Conservation (phyloP, 2,797 vertebrate species). For the Corythornis leucogaster region DNA sequence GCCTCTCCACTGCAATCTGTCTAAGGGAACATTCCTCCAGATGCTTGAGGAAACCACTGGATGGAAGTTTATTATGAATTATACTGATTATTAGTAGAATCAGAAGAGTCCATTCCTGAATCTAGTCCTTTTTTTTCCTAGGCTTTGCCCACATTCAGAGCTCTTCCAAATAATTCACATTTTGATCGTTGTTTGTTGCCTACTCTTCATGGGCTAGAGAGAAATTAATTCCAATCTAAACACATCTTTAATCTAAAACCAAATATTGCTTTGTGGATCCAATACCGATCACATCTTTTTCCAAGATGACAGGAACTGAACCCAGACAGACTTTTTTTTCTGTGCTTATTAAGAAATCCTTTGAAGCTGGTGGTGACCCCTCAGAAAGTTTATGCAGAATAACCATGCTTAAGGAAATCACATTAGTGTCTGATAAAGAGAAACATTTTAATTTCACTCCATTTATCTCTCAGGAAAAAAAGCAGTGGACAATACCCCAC, state of each 20-base stretch:
- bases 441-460: slow-evolving; percentile 4
- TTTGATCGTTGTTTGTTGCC: not conserved
- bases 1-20: not conserved
- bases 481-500: not conserved
- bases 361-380: slow-evolving; percentile 43
- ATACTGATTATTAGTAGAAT: not conserved
- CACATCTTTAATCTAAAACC: slow-evolving; percentile 36
- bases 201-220: not conserved
- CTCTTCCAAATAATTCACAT: not conserved
- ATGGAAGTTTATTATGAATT: not conserved
- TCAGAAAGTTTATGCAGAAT: slow-evolving; percentile 42
- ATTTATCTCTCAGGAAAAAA: not conserved
- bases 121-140: not conserved
- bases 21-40: not conserved
- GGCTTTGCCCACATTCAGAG: not conserved
- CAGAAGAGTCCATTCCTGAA: not conserved
- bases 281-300: slow-evolving; percentile 49
- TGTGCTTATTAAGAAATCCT: slow-evolving; percentile 40
- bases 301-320: slow-evolving; percentile 66
- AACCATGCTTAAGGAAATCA: not conserved
- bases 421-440: not conserved
- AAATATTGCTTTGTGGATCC: slow-evolving; percentile 21
- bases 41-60: not conserved
- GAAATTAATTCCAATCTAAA: slow-evolving; percentile 29
- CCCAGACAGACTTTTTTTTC: slow-evolving; percentile 1